Evolutionary conservation across 2,797 vertebrate genomes (phyloP).

Genomic region (Apodemus agrarius): DNA sequence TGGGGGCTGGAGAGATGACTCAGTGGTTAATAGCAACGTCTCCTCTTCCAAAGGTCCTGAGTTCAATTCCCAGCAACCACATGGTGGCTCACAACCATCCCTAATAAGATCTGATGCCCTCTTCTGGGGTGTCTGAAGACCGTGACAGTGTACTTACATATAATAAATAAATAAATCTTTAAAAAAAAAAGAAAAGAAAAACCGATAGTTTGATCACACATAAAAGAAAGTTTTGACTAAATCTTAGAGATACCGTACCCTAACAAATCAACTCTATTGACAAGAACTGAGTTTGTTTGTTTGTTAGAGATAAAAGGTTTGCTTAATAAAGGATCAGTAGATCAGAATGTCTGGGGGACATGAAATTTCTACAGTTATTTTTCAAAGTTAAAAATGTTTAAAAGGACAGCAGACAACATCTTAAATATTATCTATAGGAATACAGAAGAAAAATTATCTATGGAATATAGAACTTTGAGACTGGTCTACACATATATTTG

Average conservation of each 20-base stretch:
- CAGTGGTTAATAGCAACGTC: no score
- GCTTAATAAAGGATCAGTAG: neutral
- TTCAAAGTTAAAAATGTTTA: neutral
- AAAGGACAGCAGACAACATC: neutral
- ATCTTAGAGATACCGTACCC: neutral
- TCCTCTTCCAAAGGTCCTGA: no score
- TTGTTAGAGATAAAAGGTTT: neutral
- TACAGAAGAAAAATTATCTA: neutral
- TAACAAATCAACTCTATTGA: neutral
- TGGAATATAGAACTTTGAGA: neutral
- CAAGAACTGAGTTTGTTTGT: neutral
- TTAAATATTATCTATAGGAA: conserved; percentile 16
- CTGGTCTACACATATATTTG: neutral
- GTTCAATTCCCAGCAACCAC: no score
- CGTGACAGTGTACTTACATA: no score
- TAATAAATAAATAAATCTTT: no score
- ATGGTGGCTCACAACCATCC: no score
- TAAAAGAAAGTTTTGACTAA: conserved; percentile 5
- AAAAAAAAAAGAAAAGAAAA: neutral
- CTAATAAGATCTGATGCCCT: no score
- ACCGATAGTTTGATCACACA: conserved; percentile 7
- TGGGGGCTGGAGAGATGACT: neutral
- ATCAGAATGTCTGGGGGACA: neutral
- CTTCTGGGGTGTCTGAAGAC: no score
- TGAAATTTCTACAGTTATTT: neutral